Evolutionary conservation across 2,888 invertebrate species (phyloP).

Genomic region (Tanypteryx hageni): DNA sequence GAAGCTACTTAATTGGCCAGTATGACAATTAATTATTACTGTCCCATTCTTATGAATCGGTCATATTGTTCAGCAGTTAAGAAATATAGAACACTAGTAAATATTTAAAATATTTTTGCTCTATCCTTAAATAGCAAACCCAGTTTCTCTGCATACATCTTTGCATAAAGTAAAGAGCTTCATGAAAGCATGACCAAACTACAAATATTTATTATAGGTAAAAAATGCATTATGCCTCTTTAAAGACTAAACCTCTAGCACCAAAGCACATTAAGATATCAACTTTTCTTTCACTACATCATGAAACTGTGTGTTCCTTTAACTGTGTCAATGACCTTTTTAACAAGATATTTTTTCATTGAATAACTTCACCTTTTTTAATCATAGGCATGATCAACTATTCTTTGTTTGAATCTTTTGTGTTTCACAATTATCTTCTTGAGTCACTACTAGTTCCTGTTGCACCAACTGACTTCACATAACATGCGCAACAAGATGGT

Average conservation of each 20-base stretch:
- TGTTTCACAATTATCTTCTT: background rate
- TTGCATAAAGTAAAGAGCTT: too few species aligned
- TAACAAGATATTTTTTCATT: background rate
- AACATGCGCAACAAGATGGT: conserved; percentile 88
- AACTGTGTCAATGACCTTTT: background rate
- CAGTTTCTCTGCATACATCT: too few species aligned
- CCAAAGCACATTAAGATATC: conserved; percentile 44
- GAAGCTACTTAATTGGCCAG: too few species aligned
- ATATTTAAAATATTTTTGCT: too few species aligned
- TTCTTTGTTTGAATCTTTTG: too few species aligned
- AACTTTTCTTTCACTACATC: background rate
- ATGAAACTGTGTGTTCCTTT: background rate
- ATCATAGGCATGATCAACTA: too few species aligned
- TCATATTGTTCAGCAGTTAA: too few species aligned
- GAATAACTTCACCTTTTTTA: too few species aligned
- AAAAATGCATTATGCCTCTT: background rate
- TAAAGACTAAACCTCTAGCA: conserved; percentile 49
- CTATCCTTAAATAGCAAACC: too few species aligned
- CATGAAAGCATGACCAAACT: background rate
- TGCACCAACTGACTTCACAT: conserved; percentile 71
- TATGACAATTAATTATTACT: too few species aligned
- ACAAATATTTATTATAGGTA: conserved; percentile 8
- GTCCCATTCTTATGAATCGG: too few species aligned
- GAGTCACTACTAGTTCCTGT: conserved; percentile 10
- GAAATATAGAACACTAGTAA: too few species aligned